Conservation (phyloP, 1,140 invertebrate species). For the Anagrus nilaparvatae region DNA sequence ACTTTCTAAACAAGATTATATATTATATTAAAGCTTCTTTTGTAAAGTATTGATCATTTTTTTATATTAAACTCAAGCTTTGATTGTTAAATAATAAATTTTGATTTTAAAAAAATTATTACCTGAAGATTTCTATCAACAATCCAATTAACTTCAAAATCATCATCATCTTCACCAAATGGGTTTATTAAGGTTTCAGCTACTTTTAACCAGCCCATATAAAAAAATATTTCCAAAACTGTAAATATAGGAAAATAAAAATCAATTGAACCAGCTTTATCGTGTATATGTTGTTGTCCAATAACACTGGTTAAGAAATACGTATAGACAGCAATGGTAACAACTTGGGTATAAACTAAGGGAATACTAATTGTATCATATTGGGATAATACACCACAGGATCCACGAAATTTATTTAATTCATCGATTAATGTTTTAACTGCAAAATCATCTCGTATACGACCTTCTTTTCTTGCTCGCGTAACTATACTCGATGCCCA, state of each 20-base stretch:
- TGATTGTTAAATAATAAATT: background rate
- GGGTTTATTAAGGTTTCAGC: conserved; percentile 78
- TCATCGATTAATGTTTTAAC: conserved; percentile 86
- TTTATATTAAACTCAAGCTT: background rate
- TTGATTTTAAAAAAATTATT: too few species aligned
- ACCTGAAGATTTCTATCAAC: conserved; percentile 78
- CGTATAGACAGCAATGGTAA: conserved; percentile 83
- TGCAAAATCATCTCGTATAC: conserved; percentile 86
- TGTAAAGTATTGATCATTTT: background rate
- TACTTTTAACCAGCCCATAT: conserved; percentile 89
- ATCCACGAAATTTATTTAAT: conserved; percentile 76
- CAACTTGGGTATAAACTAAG: conserved; percentile 90
- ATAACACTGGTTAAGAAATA: conserved; percentile 77
- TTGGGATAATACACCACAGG: conserved; percentile 68
- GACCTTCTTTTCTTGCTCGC: conserved; percentile 75
- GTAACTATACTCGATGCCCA: conserved; percentile 88
- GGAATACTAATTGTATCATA: conserved; percentile 90
- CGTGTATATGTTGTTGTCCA: conserved; percentile 69
- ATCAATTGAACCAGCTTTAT: conserved; percentile 47
- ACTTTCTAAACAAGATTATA: background rate
- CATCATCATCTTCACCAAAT: conserved; percentile 87
- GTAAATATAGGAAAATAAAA: conserved; percentile 85
- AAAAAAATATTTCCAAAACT: conserved; percentile 74
- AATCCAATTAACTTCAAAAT: conserved; percentile 77
- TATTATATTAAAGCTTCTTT: background rate